phyloP scores from a whole-genome alignment of 35 echinoderm and acorn worm genomes.

The Ophioderma brevispina region DNA sequence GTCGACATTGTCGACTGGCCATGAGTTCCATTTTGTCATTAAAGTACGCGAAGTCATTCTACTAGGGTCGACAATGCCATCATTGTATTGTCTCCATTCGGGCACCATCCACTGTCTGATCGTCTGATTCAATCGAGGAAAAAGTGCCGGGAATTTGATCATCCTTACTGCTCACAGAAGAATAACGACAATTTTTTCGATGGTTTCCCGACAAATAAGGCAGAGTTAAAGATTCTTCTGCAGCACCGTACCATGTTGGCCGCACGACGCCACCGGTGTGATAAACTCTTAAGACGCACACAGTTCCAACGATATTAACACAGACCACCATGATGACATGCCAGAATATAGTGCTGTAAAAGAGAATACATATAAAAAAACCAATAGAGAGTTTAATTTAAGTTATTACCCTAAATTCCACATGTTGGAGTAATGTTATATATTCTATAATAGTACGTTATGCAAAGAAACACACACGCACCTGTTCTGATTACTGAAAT shows the following conservation, averaged over 20 bases:
- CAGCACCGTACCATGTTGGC: neutral
- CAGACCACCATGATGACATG: slow-evolving; percentile 29
- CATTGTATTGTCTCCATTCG: neutral
- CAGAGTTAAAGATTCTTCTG: neutral
- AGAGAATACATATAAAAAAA: neutral
- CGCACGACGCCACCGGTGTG: neutral
- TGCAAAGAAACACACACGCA: neutral
- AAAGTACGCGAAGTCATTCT: neutral
- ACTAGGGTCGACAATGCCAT: neutral
- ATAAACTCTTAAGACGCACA: slow-evolving; percentile 13
- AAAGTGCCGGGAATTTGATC: neutral
- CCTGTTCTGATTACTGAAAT: too few relatives aligned
- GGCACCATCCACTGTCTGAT: neutral
- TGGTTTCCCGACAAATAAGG: neutral
- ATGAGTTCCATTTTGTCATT: neutral
- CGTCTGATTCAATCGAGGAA: neutral
- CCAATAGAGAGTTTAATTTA: too few relatives aligned
- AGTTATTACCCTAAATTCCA: too few relatives aligned
- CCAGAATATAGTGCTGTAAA: slow-evolving; percentile 19
- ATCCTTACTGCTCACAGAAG: neutral
- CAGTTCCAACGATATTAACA: slow-evolving; percentile 2
- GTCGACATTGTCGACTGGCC: neutral
- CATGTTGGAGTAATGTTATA: too few relatives aligned
- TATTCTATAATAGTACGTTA: neutral
- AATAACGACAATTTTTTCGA: neutral